Conservation (phyloP, 1,140 invertebrate species). For the Atta texana region DNA sequence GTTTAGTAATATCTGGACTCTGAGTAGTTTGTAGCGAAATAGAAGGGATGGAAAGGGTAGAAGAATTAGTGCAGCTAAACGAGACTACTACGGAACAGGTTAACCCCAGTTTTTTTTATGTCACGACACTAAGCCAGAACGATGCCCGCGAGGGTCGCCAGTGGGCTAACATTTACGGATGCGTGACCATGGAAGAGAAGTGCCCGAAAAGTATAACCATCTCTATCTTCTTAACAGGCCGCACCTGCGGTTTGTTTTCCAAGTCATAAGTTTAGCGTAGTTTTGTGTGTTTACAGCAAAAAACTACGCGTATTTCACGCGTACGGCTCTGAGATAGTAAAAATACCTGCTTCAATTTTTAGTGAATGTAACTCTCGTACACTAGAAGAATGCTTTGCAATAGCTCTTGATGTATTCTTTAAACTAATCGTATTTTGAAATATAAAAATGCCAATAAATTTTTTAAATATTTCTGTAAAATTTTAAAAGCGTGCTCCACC, state of each 20-base stretch:
- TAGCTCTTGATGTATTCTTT: background rate
- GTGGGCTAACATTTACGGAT: conserved; percentile 42
- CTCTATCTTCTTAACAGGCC: conserved; percentile 41
- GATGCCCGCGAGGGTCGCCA: conserved; percentile 38
- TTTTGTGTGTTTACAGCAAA: conserved; percentile 50
- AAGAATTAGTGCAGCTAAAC: conserved; percentile 53
- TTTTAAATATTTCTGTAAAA: background rate
- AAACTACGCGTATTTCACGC: conserved; percentile 25
- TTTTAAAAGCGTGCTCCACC: background rate
- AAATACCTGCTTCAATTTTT: conserved; percentile 57
- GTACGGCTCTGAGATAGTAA: conserved; percentile 31
- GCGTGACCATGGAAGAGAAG: conserved; percentile 33
- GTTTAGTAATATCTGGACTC: conserved; percentile 6
- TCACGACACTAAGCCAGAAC: conserved; percentile 34
- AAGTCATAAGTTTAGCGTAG: conserved; percentile 53
- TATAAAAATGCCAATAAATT: background rate
- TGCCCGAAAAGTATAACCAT: conserved; percentile 26
- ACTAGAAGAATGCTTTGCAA: background rate
- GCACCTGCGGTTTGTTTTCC: conserved; percentile 44
- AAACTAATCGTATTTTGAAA: background rate
- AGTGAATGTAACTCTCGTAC: conserved; percentile 40
- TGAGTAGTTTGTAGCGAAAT: background rate
- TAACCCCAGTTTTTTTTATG: conserved; percentile 34
- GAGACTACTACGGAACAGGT: conserved; percentile 32
- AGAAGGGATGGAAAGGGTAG: conserved; percentile 19